Conservation (phyloP, 2,113 vertebrate species). For the Chionodraco myersi region DNA sequence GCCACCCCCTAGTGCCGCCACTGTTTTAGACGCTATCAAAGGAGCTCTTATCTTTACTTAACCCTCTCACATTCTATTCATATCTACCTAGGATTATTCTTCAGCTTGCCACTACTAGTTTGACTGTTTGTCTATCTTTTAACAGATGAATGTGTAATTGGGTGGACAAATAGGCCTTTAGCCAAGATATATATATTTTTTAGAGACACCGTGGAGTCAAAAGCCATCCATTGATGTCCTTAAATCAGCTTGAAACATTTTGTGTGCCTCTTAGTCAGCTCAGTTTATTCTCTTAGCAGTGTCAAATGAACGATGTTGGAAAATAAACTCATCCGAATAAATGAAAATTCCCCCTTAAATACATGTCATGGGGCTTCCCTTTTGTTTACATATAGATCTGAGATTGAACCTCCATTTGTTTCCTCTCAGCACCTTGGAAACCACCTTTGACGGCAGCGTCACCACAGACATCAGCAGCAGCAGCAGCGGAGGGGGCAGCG, state of each 20-base stretch:
- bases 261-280: not conserved
- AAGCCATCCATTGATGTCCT: not conserved
- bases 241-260: not conserved
- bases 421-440: constrained; percentile 91
- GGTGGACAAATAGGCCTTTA: not conserved
- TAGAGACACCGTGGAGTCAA: not conserved
- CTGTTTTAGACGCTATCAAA: not conserved
- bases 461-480: constrained; percentile 89
- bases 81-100: not conserved
- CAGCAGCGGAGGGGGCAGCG: not conserved
- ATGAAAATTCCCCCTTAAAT: no score
- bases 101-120: not conserved
- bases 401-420: not conserved
- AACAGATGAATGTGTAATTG: not conserved
- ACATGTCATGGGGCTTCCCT: not conserved
- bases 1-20: no score
- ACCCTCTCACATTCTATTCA: not conserved
- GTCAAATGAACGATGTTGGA: not conserved
- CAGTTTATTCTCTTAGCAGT: not conserved
- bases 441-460: constrained; percentile 92
- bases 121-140: not conserved
- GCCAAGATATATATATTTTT: not conserved
- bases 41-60: not conserved
- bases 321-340: no score
- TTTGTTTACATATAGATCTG: not conserved